Base-by-base conservation (phyloP, 1,140 invertebrate genomes). In the Zeugodacus cucurbitae region DNA sequence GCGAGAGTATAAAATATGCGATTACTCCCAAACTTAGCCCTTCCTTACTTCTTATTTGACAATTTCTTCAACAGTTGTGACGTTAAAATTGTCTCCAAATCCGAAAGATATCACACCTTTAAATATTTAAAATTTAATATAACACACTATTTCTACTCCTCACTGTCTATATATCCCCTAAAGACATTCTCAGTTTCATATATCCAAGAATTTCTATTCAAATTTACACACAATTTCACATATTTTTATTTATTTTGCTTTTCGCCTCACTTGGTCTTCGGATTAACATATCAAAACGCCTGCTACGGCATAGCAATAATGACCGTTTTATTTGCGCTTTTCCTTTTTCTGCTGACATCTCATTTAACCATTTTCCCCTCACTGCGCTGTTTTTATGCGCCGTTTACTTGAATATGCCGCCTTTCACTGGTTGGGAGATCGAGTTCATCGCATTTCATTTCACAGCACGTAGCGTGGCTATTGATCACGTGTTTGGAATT, bases 401-500 rank as follows among this genome's bases (percentile, higher is more conserved):
- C 4, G 58, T 70, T 37, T 70, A 5, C 14, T 67, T 32, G 17
- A 14, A 32, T 11, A 34, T 67, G 58, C 58, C 14, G 14, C 29
- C 5, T 54, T 17, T 3, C 10, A 11, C n/a, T 34, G 26, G 34
- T 32, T 37, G 1, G 17, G 5, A 74, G 67, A 32, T 34, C n/a
- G n/a, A 32, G 17, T 41, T 74, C 67, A 74, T 41, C 34, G 20
- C 34, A 74, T 74, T 74, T 37, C 20, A 74, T 41, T 74, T 74
- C 67, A 37, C 2, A 20, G 20, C 67, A 37, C 34, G 34, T 37
- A 74, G 32, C 20, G 20, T 32, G 6, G 37, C 67, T 74, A 74
- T 74, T 74, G 67, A 74, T 74, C 67, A 74, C 67, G 67, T 74
- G 67, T 74, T 74, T 74, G 67, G 67, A 74, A 74, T 74, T 74